A percentile compares a stretch with the other conserved stretches of the same genome.
Conservation (phyloP, 2,888 invertebrate genomes). For the Biston betularia region DNA sequence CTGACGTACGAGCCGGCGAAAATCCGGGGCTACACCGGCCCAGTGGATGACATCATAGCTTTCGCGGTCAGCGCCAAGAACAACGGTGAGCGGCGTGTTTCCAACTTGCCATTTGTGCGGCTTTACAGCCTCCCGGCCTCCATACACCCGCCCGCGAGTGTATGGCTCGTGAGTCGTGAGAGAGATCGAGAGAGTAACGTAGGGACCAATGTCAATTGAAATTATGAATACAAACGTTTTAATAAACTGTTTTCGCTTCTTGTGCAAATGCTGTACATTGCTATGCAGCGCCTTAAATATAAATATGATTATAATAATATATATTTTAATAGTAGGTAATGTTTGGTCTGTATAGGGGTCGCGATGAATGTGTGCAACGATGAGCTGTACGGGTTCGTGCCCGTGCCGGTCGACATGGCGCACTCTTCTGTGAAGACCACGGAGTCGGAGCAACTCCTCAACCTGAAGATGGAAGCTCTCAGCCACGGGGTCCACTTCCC, state of each 20-base stretch:
- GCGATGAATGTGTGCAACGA: conserved; percentile 88
- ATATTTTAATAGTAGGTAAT: too few species aligned
- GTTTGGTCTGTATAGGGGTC: conserved; percentile 30
- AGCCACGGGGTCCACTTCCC: conserved; percentile 83
- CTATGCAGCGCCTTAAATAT: too few species aligned
- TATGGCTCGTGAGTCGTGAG: too few species aligned
- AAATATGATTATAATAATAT: too few species aligned
- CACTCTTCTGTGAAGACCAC: conserved; percentile 55
- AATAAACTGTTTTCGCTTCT: too few species aligned
- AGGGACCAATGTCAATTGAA: too few species aligned
- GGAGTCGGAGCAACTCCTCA: conserved; percentile 90
- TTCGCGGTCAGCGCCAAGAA: conserved; percentile 94
- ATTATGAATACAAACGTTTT: too few species aligned
- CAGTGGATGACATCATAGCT: conserved; percentile 96
- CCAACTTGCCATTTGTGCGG: too few species aligned
- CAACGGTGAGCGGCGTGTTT: conserved; percentile 72
- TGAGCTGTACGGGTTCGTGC: conserved; percentile 92
- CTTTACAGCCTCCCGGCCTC: too few species aligned
- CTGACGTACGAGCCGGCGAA: conserved; percentile 91
- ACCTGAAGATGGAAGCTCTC: conserved; percentile 91
- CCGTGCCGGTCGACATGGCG: conserved; percentile 91
- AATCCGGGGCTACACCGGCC: conserved; percentile 89
- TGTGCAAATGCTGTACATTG: too few species aligned
- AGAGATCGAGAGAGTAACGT: too few species aligned
- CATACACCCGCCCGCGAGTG: too few species aligned